Evolutionary conservation across 2,797 vertebrate genomes (phyloP).

Genomic region (Chromis chromis): DNA sequence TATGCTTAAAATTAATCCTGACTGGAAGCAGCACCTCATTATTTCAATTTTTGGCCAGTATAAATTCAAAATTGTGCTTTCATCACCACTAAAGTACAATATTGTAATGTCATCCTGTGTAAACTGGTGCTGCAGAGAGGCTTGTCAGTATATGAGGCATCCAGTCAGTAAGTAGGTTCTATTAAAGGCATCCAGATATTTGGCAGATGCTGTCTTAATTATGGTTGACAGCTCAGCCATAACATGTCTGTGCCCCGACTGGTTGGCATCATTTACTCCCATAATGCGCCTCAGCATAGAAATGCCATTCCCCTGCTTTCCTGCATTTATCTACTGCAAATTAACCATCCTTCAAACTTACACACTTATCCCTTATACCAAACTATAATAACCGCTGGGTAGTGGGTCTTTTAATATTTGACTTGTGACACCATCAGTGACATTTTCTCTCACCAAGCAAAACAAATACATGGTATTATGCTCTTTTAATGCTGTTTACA

Average conservation of each 20-base stretch:
- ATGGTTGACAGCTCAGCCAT: conserved; percentile 68
- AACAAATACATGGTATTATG: conserved; percentile 40
- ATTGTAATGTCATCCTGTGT: conserved; percentile 3
- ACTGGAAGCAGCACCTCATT: conserved; percentile 2
- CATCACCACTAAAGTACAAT: background rate
- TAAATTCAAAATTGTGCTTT: background rate
- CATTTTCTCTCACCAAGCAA: conserved; percentile 46
- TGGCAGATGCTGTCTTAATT: conserved; percentile 70
- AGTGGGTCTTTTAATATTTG: conserved; percentile 43
- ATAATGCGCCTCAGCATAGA: conserved; percentile 51
- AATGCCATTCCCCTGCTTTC: conserved; percentile 44
- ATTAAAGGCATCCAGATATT: conserved; percentile 65
- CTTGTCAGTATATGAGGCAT: conserved; percentile 34
- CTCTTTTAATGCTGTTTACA: background rate
- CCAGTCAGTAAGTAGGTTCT: conserved; percentile 49
- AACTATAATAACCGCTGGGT: conserved; percentile 28
- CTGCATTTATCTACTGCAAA: conserved; percentile 30
- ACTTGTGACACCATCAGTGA: conserved; percentile 20
- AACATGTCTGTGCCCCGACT: conserved; percentile 57
- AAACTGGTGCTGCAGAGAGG: conserved; percentile 6
- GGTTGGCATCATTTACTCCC: conserved; percentile 54
- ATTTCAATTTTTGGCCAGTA: background rate
- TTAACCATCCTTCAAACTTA: conserved; percentile 23
- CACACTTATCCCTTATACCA: conserved; percentile 5
- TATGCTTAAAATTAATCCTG: conserved; percentile 6